A percentile compares a stretch with the other conserved stretches of the same genome.
Conservation (phyloP, 2,797 vertebrate species). For the Zenarchopterus dispar region DNA sequence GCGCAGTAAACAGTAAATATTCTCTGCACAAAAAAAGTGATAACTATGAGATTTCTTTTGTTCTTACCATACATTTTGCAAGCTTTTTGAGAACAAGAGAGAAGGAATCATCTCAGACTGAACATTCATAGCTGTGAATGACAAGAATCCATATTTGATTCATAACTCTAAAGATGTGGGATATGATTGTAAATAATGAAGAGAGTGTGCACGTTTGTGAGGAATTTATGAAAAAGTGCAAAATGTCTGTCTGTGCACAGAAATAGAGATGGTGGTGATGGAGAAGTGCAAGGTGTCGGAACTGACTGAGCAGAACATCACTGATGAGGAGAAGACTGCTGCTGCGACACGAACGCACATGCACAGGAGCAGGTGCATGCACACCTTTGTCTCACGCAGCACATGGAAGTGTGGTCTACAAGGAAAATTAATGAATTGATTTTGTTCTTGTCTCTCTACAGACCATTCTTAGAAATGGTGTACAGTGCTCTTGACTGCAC, state of each 20-base stretch:
- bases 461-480: constrained; percentile 97
- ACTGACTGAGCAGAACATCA: constrained; percentile 93
- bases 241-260: constrained; percentile 67
- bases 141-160: not conserved
- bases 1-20: not conserved
- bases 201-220: not conserved
- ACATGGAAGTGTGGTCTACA: not conserved
- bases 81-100: constrained; percentile 1
- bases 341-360: constrained; percentile 81
- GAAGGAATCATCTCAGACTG: constrained; percentile 45
- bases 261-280: constrained; percentile 99
- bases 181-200: constrained; percentile 4
- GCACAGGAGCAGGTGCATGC: constrained; percentile 68
- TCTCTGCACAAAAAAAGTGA: not conserved
- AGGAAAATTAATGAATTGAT: not conserved
- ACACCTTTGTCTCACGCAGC: not conserved
- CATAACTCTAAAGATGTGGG: not conserved
- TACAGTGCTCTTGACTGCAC: constrained; percentile 92
- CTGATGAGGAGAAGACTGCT: constrained; percentile 95
- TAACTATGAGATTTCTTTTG: no score
- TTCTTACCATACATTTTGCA: no score
- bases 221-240: constrained; percentile 1
- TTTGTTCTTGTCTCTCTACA: constrained; percentile 52
- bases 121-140: constrained; percentile 26
- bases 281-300: constrained; percentile 90